Base-by-base conservation (phyloP, 2,797 vertebrate genomes). In the Microctenopoma steveboyesi region DNA sequence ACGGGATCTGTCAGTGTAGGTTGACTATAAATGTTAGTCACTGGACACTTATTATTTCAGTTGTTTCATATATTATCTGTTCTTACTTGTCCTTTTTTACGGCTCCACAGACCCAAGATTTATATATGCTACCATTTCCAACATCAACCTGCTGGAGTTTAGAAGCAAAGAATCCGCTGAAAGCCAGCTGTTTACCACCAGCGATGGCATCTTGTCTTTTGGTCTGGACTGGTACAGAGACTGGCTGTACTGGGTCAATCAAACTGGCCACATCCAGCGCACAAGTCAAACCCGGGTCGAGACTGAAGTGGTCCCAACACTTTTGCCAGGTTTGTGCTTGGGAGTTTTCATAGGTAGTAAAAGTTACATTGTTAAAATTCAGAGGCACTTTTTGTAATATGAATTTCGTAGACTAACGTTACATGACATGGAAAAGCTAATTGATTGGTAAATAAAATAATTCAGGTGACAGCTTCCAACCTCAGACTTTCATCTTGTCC, bases 221-320 rank as follows among this genome's bases (percentile, higher is more conserved):
- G 96, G 96, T 12, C 28, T 97, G 25, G 94, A 96, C 83, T 98
- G 95, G 96, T 91, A 91, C 77, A 93, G 92, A 80, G 90, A 92
- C 0, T 88, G 92, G 78, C 61, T 96, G 18, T 96, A 97, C 8
- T 97, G 96, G 92, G 88, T 90, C 0, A 95, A 96, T 86, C 78
- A 91, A 7, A 92, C 14, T 2, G 95, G 96, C 5, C 90, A 85
- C 0, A 52, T 98, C 25, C 88, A 95, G 60, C 91, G 90, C 58
- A 86, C 90, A 0, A 66, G 82, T 60, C 81, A 92, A 4, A 85
- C 79, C 48, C 82, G 80, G 16, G 88, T 83, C 22, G 83, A 76
- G 65, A 89, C 84, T 0, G 91, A 95, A 58, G 33, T 84, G 45
- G 87, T 98, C 25, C 87, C 70, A 3, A 94, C 90, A 4, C 66